These are phyloP conservation scores for Bombus turneri DNA, from an alignment of 1,140 invertebrate genomes.

Conservation along the genomic window DNA sequence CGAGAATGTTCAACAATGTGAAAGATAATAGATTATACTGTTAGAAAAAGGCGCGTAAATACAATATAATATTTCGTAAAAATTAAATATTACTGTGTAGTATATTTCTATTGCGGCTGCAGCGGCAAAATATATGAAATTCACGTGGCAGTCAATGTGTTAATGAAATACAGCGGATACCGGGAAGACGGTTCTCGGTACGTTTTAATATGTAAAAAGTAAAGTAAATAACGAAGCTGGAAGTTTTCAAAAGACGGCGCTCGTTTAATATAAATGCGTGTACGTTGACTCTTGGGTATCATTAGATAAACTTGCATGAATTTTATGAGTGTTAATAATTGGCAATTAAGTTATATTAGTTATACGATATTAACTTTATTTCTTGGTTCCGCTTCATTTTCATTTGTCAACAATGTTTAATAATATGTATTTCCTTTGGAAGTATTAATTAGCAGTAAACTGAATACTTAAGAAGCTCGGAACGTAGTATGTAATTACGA, in stretches of 20 bases:
- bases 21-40: too few species aligned
- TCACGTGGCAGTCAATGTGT: background rate
- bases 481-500: too few species aligned
- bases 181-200: conserved; percentile 31
- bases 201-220: conserved; percentile 43
- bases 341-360: background rate
- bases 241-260: background rate
- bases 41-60: too few species aligned
- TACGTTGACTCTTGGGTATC: background rate
- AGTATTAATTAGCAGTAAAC: background rate
- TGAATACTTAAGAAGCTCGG: too few species aligned
- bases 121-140: too few species aligned
- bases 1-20: too few species aligned
- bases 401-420: background rate
- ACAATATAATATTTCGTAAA: too few species aligned
- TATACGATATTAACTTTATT: background rate
- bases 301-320: background rate
- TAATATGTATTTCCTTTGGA: background rate
- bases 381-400: background rate
- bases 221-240: background rate
- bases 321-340: background rate
- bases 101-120: too few species aligned
- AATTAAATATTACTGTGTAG: too few species aligned
- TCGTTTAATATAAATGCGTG: background rate
- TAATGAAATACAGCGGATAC: conserved; percentile 27